Evolutionary conservation across 1,140 invertebrate species (phyloP).

Genomic region (Brachionus koreanus): DNA sequence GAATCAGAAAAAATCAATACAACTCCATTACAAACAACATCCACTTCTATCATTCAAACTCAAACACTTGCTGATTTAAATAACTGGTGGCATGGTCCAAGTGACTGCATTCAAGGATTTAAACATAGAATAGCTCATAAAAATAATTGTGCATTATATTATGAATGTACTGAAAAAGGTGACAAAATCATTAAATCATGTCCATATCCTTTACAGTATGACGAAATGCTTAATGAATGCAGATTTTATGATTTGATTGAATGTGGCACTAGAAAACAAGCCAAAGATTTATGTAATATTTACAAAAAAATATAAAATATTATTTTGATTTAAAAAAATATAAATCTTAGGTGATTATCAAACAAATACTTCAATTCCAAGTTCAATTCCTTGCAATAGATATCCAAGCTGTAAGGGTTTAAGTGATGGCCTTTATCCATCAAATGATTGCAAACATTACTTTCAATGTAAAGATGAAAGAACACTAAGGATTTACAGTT

Average conservation of each 20-base stretch:
- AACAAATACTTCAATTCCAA: neutral
- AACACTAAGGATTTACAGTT: slow-evolving; percentile 29
- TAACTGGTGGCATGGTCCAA: slow-evolving; percentile 13
- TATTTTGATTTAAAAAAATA: neutral
- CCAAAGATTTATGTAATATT: slow-evolving; percentile 41
- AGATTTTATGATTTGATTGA: slow-evolving; percentile 29
- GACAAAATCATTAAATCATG: slow-evolving; percentile 18
- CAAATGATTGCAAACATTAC: slow-evolving; percentile 20
- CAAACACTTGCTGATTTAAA: neutral
- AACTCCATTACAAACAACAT: neutral
- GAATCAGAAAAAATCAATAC: neutral
- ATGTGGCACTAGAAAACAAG: slow-evolving; percentile 28
- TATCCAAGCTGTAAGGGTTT: slow-evolving; percentile 39
- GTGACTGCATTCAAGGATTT: slow-evolving; percentile 36
- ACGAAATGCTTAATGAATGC: slow-evolving; percentile 32
- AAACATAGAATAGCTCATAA: neutral
- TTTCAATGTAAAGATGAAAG: slow-evolving; percentile 34
- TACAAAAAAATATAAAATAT: neutral
- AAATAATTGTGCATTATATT: slow-evolving; percentile 29
- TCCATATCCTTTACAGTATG: slow-evolving; percentile 35
- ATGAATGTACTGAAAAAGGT: neutral
- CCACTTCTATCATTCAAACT: neutral
- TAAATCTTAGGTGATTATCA: slow-evolving; percentile 23
- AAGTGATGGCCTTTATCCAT: slow-evolving; percentile 41
- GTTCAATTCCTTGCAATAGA: slow-evolving; percentile 3